Evolutionary conservation across 1,140 invertebrate species (phyloP), one percentile per base, ranked within the genome.

Genomic region (Charaxes varanes): DNA sequence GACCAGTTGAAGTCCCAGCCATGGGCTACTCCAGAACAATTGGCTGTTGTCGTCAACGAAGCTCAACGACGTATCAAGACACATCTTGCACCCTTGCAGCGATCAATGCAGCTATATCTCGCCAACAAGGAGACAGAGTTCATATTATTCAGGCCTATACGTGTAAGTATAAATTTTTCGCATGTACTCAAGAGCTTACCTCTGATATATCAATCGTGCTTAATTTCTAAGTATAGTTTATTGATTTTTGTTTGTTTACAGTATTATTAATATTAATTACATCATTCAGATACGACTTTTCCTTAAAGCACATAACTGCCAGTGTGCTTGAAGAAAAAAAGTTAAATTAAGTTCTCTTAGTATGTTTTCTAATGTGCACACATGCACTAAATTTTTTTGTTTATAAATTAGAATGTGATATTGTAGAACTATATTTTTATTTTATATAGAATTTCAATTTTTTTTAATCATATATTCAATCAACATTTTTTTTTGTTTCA

Each of bases 51-150:
- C 28, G 88, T 91, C 1, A 86, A 88, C 33, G 90, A 91, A 46
- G 86, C 89, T 0, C 85, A 92, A 53, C 88, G 91, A 26, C 83
- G 89, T 21, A 91, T 97, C 13, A 95, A 95, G 78, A 86, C 89
- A 1, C 91, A 93, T 50, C 84, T 97, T 13, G 91, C 94, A 0
- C 86, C 86, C 2, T 82, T 98, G 2, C 94, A 97, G 57, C 87
- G 91, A 1, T 93, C 92, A 3, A 96, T 99, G 95, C 91, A 95
- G 53, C 86, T 99, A 0, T 99, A 99, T 80, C 84, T 99, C 8
- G 94, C 96, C n/a, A 99, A 98, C 85, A 90, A 91, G 51, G 97
- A 98, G 80, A 99, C 97, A 0, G 96, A 99, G 73, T 95, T 95
- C 57, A 98, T 98, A 68, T 86, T 99, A 1, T 97, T 98, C 60